phyloP scores from a whole-genome alignment of 2,113 vertebrate genomes.

The Calyptomena viridis region DNA sequence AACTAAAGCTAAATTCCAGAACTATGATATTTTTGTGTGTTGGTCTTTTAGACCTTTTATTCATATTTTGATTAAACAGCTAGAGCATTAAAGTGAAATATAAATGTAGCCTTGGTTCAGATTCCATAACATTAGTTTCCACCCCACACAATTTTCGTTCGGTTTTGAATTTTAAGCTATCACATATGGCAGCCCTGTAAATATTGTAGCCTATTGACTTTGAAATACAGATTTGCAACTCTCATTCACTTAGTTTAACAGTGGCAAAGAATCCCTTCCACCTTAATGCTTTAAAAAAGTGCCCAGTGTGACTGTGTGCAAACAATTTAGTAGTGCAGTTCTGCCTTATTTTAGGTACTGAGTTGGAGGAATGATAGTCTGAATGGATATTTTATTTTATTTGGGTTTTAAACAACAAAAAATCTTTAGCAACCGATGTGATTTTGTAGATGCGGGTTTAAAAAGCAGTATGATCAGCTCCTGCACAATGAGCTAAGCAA shows the following conservation, averaged over 20 bases:
- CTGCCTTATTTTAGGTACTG: not conserved
- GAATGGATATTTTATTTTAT: not conserved
- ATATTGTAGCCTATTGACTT: conserved; percentile 64
- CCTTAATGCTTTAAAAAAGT: not conserved
- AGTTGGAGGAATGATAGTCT: not conserved
- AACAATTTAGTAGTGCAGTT: not conserved
- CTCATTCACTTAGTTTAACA: conserved; percentile 35
- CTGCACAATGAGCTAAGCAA: not conserved
- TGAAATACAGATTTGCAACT: conserved; percentile 61
- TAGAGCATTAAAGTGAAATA: conserved; percentile 91
- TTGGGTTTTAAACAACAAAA: not conserved
- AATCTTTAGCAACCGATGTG: not conserved
- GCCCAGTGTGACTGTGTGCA: not conserved
- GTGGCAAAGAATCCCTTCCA: conserved; percentile 23
- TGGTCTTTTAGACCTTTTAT: conserved; percentile 83
- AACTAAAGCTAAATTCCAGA: conserved; percentile 89
- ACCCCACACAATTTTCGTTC: conserved; percentile 51
- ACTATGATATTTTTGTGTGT: conserved; percentile 89
- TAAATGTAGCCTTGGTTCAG: conserved; percentile 74
- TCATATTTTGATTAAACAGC: conserved; percentile 95
- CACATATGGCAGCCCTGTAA: conserved; percentile 39
- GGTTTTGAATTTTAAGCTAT: conserved; percentile 62
- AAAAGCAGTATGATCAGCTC: not conserved
- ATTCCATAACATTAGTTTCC: conserved; percentile 71
- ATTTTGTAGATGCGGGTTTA: not conserved